Evolutionary conservation across 2,113 vertebrate species (phyloP).

Genomic region (Leptodactylus fuscus): DNA sequence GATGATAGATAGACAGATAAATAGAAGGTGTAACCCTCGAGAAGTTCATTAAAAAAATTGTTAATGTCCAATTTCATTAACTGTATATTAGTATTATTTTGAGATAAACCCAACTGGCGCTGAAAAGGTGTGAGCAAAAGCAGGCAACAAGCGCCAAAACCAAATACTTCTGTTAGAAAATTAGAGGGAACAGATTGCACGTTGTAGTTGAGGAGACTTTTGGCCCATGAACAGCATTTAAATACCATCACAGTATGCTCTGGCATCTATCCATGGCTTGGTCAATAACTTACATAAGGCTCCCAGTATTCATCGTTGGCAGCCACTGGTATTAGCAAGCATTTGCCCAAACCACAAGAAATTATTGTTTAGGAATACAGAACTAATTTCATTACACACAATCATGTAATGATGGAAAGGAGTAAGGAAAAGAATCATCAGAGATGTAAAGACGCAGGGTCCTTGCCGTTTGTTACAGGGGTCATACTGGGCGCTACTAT

Average conservation of each 20-base stretch:
- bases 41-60: background rate
- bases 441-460: background rate
- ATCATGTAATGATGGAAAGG: constrained; percentile 11
- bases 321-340: constrained; percentile 28
- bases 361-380: background rate
- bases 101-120: background rate
- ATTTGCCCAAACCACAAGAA: constrained; percentile 48
- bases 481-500: too few relatives aligned
- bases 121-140: constrained; percentile 31
- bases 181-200: constrained; percentile 37
- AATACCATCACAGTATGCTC: constrained; percentile 46
- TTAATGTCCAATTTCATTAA: background rate
- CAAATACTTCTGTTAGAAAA: constrained; percentile 13
- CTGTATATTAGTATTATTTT: background rate
- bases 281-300: constrained; percentile 47
- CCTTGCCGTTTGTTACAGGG: background rate
- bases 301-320: constrained; percentile 46
- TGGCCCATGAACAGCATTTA: constrained; percentile 21
- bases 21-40: background rate
- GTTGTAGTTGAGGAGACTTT: background rate
- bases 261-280: constrained; percentile 26
- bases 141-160: background rate
- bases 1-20: background rate
- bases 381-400: background rate
- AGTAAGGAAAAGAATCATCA: constrained; percentile 25